Percentiles rank a stretch among this genome's conserved stretches.
These are phyloP conservation scores for Drosophila putrida DNA, from an alignment of 2,888 invertebrate species.

Conservation along the genomic window DNA sequence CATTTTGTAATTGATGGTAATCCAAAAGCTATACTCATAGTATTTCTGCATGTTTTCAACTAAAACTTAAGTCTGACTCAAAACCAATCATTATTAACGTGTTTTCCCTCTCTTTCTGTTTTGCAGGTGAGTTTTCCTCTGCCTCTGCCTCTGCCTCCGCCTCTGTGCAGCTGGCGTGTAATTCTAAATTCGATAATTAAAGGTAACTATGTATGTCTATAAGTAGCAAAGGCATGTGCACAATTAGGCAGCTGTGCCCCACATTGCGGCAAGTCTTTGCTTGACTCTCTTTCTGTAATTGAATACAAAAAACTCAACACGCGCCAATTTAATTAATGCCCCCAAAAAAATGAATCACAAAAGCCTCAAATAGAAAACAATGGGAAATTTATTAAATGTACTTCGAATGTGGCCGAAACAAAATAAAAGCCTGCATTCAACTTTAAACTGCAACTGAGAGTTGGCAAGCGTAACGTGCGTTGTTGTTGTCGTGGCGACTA, in stretches of 20 bases:
- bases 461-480: conserved; percentile 63
- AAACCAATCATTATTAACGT: conserved; percentile 46
- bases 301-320: conserved; percentile 52
- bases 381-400: conserved; percentile 33
- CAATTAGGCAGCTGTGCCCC: conserved; percentile 67
- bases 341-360: conserved; percentile 38
- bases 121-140: conserved; percentile 72
- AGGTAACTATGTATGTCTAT: conserved; percentile 48
- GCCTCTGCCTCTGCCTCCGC: conserved; percentile 8
- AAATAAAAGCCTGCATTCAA: conserved; percentile 49
- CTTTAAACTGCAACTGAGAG: conserved; percentile 60
- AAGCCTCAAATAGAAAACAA: conserved; percentile 15
- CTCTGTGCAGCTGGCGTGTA: conserved; percentile 38
- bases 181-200: conserved; percentile 66
- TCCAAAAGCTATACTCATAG: not conserved
- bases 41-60: not conserved
- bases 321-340: conserved; percentile 57
- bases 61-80: conserved; percentile 22
- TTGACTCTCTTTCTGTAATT: conserved; percentile 23
- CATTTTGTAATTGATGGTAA: conserved; percentile 48
- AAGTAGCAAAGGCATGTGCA: conserved; percentile 13
- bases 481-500: conserved; percentile 60
- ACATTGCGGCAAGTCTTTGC: conserved; percentile 38
- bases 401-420: not conserved
- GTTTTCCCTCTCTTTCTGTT: conserved; percentile 32